Base-by-base conservation (phyloP, 2,113 vertebrate genomes). In the Ceyx margarethae region DNA sequence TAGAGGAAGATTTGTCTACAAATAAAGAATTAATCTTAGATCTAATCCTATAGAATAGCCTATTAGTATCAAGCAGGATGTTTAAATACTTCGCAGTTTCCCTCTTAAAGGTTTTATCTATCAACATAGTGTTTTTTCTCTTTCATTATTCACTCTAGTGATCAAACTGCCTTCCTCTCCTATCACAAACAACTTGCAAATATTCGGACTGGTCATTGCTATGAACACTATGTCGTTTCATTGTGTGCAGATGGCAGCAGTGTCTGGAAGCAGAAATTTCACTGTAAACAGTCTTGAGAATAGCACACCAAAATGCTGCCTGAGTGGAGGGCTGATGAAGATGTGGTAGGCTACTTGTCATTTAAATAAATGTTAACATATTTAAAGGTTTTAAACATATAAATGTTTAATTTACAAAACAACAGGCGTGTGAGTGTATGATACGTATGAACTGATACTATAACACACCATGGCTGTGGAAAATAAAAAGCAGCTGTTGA, bases 41-140 rank as follows among this genome's bases (percentile, higher is more conserved):
- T 86, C 43, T 80, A 90, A 90, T 91, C 54, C 60, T 79, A 85
- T 42, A 73, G 60, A 96, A 85, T 62, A 76, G 15, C 7, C 75
- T 90, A 17, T 77, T 87, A 91, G 14, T 81, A 91, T 72, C 64
- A 94, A 91, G 71, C 14, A 90, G 64, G 12, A 76, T 51, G n/a
- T 83, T 93, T 56, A 96, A 95, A 92, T 72, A 91, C 54, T 85
- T 95, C 58, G 35, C 43, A 31, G 0, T 94, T 95, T 96, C 85
- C 45, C 69, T 86, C 45, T 91, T 96, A 95, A 90, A 54, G 90
- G 62, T 80, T 76, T 95, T 96, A 89, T 77, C 76, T 86, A 54
- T 80, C 68, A 95, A 91, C 83, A 78, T 89, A 94, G 89, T 61
- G 65, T 88, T 94, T 96, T 83, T 76, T 82, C 43, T 77, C 57